phyloP scores from a whole-genome alignment of 2,113 vertebrate genomes.

The Mungos mungo region DNA sequence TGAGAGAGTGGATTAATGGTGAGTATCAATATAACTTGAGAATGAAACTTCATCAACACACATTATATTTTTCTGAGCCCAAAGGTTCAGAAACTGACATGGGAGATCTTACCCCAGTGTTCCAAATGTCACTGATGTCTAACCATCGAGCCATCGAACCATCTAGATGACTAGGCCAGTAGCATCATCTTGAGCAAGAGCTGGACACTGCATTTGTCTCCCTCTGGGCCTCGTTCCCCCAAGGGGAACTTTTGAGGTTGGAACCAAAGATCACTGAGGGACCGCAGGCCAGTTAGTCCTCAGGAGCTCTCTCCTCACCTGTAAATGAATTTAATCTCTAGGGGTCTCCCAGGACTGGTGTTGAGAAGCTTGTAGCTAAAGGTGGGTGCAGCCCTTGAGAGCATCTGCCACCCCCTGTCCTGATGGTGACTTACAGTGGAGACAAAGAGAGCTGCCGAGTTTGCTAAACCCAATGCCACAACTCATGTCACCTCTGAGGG shows the following conservation, averaged over 20 bases:
- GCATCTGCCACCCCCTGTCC: too few relatives aligned
- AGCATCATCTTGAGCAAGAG: neutral
- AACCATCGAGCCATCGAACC: too few relatives aligned
- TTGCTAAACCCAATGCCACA: neutral
- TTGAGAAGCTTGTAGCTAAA: neutral
- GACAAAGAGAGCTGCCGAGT: neutral
- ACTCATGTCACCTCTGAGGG: neutral
- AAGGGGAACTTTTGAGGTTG: neutral
- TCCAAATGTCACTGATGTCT: neutral
- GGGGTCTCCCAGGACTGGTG: neutral
- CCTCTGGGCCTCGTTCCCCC: neutral
- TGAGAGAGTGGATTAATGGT: neutral
- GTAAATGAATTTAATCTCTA: neutral
- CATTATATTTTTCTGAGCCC: neutral
- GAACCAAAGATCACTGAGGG: neutral
- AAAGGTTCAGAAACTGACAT: neutral
- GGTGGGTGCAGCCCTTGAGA: neutral
- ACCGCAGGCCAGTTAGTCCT: neutral
- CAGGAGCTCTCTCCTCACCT: neutral
- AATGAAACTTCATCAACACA: neutral
- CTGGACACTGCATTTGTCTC: neutral
- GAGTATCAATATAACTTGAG: neutral
- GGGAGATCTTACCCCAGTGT: neutral
- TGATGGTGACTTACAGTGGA: fast-evolving
- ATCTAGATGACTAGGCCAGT: neutral